These are phyloP conservation scores for Luscinia luscinia DNA, from an alignment of 2,797 vertebrate genomes.

Conservation along the genomic window DNA sequence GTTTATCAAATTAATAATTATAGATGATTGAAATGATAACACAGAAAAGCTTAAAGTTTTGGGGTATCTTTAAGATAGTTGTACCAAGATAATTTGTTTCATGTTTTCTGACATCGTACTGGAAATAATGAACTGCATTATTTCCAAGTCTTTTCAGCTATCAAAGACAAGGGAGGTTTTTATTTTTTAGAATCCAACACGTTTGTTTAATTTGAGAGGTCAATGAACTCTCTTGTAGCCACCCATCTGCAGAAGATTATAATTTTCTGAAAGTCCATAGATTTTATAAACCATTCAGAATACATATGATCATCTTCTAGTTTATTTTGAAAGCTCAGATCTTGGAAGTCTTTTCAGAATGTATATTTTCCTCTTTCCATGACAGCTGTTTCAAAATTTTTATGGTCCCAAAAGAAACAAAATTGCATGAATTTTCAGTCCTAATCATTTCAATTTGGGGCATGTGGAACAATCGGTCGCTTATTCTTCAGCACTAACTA, in stretches of 20 bases:
- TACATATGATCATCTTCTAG: neutral
- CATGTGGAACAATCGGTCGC: neutral
- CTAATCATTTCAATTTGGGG: neutral
- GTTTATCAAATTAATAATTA: neutral
- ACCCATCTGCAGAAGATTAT: neutral
- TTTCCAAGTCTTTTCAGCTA: neutral
- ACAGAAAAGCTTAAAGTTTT: neutral
- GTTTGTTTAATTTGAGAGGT: neutral
- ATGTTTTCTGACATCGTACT: neutral
- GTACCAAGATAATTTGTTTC: neutral
- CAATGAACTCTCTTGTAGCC: neutral
- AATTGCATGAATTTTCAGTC: neutral
- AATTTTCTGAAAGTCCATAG: neutral
- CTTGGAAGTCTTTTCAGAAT: neutral
- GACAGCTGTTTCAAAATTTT: neutral
- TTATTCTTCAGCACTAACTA: neutral
- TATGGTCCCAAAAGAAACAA: neutral
- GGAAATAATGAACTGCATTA: neutral
- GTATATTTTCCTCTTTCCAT: neutral
- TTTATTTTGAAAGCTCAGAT: neutral
- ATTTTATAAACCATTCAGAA: neutral
- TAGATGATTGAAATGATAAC: neutral
- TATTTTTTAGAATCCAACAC: neutral
- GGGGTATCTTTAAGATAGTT: neutral
- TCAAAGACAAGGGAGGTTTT: neutral